These are phyloP conservation scores for Poeciliopsis gracilis DNA, from an alignment of 2,797 vertebrate genomes.

Conservation along the genomic window DNA sequence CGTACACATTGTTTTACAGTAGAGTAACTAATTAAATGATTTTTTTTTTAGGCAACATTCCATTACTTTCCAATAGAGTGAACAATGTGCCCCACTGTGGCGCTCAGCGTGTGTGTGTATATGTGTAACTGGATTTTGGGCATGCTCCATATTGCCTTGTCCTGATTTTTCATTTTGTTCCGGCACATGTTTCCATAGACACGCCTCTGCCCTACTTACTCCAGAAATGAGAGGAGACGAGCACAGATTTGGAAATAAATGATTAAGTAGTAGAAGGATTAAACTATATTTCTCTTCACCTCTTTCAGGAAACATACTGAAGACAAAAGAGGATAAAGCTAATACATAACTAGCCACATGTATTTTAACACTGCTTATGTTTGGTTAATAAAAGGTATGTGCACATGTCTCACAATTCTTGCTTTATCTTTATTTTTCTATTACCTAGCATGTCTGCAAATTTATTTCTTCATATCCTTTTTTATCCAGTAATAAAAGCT, in stretches of 20 bases:
- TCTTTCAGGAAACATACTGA: background rate
- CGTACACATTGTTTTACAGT: slow-evolving; percentile 61
- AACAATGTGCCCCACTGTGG: slow-evolving; percentile 53
- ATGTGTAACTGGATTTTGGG: slow-evolving; percentile 38
- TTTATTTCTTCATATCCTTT: background rate
- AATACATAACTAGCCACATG: background rate
- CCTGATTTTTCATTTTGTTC: slow-evolving; percentile 67
- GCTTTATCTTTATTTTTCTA: background rate
- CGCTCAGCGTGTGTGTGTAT: slow-evolving; percentile 36
- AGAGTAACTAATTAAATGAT: slow-evolving; percentile 67
- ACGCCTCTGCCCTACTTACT: slow-evolving; percentile 73
- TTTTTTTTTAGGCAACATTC: slow-evolving; percentile 52
- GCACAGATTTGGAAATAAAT: slow-evolving; percentile 67
- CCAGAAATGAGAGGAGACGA: slow-evolving; percentile 47
- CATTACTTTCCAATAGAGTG: slow-evolving; percentile 69
- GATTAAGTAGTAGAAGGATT: slow-evolving; percentile 63
- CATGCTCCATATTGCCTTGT: slow-evolving; percentile 63
- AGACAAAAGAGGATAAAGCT: background rate
- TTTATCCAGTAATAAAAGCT: background rate
- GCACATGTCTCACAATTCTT: background rate
- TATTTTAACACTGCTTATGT: background rate
- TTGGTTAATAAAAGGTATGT: background rate
- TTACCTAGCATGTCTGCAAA: background rate
- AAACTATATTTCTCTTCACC: slow-evolving; percentile 24
- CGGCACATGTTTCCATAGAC: slow-evolving; percentile 52